Percentiles rank a stretch among this genome's conserved stretches.
Evolutionary conservation across 92 coral and sea anemone genomes (phyloP).

Genomic region (Blastomussa wellsi): DNA sequence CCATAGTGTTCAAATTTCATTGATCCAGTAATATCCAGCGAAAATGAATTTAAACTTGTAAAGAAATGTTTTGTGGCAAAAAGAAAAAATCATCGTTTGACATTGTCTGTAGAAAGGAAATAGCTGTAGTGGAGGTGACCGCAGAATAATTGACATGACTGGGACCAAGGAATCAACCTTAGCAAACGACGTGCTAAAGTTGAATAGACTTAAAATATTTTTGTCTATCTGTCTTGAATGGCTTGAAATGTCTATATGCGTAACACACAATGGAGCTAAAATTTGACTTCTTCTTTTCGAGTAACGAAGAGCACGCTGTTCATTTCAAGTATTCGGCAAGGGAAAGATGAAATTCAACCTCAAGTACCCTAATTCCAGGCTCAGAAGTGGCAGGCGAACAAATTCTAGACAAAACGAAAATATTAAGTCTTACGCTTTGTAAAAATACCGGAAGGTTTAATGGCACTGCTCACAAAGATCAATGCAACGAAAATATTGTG

Average conservation of each 20-base stretch:
- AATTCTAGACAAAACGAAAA: constrained; percentile 24
- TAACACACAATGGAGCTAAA: background rate
- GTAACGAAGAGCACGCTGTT: background rate
- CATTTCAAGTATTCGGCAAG: background rate
- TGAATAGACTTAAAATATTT: background rate
- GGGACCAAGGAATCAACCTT: background rate
- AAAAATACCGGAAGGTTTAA: constrained; percentile 36
- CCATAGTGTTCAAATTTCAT: background rate
- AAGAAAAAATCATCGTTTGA: background rate
- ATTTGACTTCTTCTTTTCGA: background rate
- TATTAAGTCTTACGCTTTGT: background rate
- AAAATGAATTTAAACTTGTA: background rate
- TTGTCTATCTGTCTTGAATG: background rate
- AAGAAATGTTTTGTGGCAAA: background rate
- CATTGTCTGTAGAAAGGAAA: background rate
- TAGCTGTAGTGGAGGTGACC: background rate
- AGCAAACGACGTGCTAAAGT: background rate
- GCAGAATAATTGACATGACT: background rate
- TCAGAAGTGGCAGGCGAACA: background rate
- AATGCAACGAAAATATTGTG: constrained; percentile 8
- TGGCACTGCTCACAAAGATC: background rate
- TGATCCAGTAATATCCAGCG: background rate
- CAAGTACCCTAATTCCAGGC: background rate
- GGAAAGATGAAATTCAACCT: constrained; percentile 14
- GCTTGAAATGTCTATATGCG: background rate